Percentiles rank a stretch among this genome's conserved stretches.
Evolutionary conservation across 2,797 vertebrate species (phyloP).

Genomic region (Rhynchonycteris naso): DNA sequence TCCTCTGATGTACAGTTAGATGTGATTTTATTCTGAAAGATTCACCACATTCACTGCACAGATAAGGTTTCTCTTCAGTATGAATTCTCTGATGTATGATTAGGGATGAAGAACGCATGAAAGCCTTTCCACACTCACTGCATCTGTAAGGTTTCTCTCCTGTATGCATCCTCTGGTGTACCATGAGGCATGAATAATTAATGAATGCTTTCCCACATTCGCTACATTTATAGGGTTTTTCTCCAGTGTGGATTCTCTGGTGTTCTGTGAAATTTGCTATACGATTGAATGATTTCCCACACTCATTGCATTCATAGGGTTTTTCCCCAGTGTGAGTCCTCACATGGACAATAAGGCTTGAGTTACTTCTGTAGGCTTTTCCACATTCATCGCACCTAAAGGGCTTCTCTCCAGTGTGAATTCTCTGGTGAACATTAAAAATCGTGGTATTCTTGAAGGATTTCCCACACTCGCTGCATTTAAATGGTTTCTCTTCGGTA

Average conservation of each 20-base stretch:
- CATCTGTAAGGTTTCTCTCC: conserved; percentile 76
- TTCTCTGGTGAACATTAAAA: conserved; percentile 79
- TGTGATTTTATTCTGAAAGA: conserved; percentile 75
- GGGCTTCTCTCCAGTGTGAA: conserved; percentile 75
- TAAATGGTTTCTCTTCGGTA: conserved; percentile 79
- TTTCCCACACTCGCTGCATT: conserved; percentile 76
- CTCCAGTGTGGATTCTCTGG: conserved; percentile 74
- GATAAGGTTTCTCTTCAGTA: conserved; percentile 77
- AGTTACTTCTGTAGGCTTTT: conserved; percentile 75
- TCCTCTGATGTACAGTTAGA: conserved; percentile 72
- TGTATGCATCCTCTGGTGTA: conserved; percentile 73
- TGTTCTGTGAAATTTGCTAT: conserved; percentile 75
- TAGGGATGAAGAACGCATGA: conserved; percentile 65
- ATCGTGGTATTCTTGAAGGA: conserved; percentile 78
- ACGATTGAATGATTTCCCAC: conserved; percentile 74
- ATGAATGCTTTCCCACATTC: conserved; percentile 75
- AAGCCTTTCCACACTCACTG: conserved; percentile 72
- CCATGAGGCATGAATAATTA: conserved; percentile 71
- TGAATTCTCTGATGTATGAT: conserved; percentile 75
- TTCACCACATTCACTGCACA: conserved; percentile 72
- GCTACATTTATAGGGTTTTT: conserved; percentile 75
- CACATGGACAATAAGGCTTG: conserved; percentile 70
- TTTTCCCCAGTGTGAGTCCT: conserved; percentile 74
- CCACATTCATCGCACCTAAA: conserved; percentile 76
- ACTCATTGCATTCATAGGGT: conserved; percentile 68